These are phyloP conservation scores for Anolis sagrei DNA, from an alignment of 2,113 vertebrate species.

Conservation along the genomic window DNA sequence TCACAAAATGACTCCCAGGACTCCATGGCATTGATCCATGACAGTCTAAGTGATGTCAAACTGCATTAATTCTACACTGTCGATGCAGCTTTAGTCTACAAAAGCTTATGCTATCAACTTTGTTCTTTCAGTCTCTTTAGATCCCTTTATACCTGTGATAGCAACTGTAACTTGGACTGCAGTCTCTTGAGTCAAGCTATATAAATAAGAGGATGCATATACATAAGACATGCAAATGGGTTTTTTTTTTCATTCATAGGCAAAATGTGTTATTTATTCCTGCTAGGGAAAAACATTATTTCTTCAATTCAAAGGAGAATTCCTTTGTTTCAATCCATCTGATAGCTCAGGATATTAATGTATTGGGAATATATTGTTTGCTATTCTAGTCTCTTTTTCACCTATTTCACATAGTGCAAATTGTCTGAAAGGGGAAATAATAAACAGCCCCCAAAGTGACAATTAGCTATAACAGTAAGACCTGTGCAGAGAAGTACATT, in stretches of 20 bases:
- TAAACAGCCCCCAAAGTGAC: not conserved
- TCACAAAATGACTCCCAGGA: too few species aligned
- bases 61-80: too few species aligned
- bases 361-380: conserved; percentile 11
- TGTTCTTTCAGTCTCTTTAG: too few species aligned
- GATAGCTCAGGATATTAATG: conserved; percentile 10
- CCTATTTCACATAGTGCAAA: conserved; percentile 27
- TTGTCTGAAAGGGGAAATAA: not conserved
- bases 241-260: conserved; percentile 13
- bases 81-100: too few species aligned
- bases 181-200: not conserved
- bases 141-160: too few species aligned
- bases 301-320: not conserved
- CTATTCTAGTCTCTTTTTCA: not conserved
- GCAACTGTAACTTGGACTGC: not conserved
- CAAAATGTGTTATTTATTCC: conserved; percentile 29
- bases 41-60: too few species aligned
- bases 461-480: conserved; percentile 33
- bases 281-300: conserved; percentile 27
- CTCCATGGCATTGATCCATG: too few species aligned
- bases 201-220: conserved; percentile 38
- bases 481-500: conserved; percentile 40
- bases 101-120: too few species aligned
- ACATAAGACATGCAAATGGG: conserved; percentile 26
- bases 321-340: conserved; percentile 27